These are phyloP conservation scores for Eulemur rufifrons DNA, from an alignment of 2,113 vertebrate genomes.

Conservation along the genomic window DNA sequence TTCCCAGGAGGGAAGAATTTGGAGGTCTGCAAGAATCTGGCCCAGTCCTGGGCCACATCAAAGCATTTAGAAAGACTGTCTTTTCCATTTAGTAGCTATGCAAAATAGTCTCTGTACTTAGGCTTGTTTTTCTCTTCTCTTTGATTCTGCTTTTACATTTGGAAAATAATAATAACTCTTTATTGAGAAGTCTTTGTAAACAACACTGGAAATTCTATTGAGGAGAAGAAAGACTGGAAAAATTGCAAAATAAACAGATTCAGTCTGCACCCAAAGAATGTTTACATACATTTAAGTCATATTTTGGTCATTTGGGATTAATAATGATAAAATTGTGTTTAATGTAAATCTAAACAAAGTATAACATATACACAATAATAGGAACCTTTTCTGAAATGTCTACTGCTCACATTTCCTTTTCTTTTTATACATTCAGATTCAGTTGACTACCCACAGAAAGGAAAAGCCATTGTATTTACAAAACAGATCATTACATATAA, in stretches of 20 bases:
- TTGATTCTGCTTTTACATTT: neutral
- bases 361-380: neutral
- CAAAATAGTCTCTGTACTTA: neutral
- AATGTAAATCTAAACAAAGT: neutral
- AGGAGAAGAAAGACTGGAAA: neutral
- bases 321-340: neutral
- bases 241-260: neutral
- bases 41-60: neutral
- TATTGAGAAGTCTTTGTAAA: neutral
- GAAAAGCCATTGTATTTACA: constrained; percentile 16
- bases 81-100: neutral
- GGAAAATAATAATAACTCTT: neutral
- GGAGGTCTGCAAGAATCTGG: neutral
- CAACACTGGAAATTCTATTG: neutral
- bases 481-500: constrained; percentile 55
- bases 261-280: neutral
- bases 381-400: neutral
- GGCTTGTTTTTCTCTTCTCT: neutral
- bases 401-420: neutral
- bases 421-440: neutral
- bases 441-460: neutral
- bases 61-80: no score
- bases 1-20: neutral
- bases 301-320: neutral
- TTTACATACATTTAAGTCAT: neutral